These are phyloP conservation scores for Apolygus lucorum DNA, from an alignment of 1,140 invertebrate genomes.

Conservation along the genomic window DNA sequence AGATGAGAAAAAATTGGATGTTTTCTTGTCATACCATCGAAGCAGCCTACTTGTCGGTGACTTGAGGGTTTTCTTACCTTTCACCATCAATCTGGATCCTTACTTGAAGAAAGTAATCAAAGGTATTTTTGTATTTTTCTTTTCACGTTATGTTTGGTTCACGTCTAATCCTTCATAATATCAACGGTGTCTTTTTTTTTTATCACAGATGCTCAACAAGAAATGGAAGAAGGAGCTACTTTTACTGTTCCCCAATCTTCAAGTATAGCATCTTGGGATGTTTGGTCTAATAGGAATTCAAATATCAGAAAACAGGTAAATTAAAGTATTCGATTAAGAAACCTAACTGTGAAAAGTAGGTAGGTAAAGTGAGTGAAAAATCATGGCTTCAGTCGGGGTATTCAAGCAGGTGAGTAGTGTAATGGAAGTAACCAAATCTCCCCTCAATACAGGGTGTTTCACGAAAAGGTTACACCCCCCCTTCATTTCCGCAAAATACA, in stretches of 20 bases:
- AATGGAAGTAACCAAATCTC: too few species aligned
- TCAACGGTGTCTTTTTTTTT: not conserved
- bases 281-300: not conserved
- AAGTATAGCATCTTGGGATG: not conserved
- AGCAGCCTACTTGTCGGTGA: constrained; percentile 71
- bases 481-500: too few species aligned
- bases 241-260: not conserved
- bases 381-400: too few species aligned
- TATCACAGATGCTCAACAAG: not conserved
- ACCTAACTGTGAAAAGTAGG: too few species aligned
- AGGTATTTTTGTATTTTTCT: constrained; percentile 45
- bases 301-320: not conserved
- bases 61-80: constrained; percentile 89
- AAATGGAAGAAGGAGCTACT: not conserved
- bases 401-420: too few species aligned
- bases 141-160: not conserved
- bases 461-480: too few species aligned
- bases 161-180: not conserved
- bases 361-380: too few species aligned
- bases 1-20: constrained; percentile 88
- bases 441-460: too few species aligned
- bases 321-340: too few species aligned
- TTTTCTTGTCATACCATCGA: constrained; percentile 81
- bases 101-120: constrained; percentile 92
- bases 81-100: constrained; percentile 93